Base-by-base conservation (phyloP, 2,113 vertebrate genomes). In the Lonchura striata region DNA sequence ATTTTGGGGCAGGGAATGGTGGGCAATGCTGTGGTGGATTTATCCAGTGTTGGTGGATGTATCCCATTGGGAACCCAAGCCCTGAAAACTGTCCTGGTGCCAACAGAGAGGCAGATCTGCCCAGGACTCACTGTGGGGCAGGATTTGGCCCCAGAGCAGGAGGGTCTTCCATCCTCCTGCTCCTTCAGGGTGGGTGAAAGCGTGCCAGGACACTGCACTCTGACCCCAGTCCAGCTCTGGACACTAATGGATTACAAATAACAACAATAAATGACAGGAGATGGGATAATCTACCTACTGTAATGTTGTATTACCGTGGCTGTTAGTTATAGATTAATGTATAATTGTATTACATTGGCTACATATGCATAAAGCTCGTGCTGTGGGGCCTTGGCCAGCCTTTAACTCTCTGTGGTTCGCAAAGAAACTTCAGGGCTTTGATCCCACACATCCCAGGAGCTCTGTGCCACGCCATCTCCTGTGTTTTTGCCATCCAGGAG, bases 301-400 rank as follows among this genome's bases (percentile, higher is more conserved):
- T 96, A 96, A 96, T 95, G 94, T 96, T 93, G 95, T 90, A 95
- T 95, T 97, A 88, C 88, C 87, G 25, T 93, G 95, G 78, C 94
- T 90, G 94, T 95, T 96, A 89, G 96, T 97, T 96, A 97, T 95
- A 94, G 94, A 96, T 95, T 96, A 96, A 96, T 95, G 94, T 84
- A 89, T 97, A 96, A 96, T 97, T 96, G 83, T 65, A 87, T 96
- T 97, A 96, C 69, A 16, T 87, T 86, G 82, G 83, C 94, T 94
- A 87, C 96, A 96, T 96, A 97, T 95, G 93, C 95, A 96, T 96
- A 92, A 92, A 66, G 64, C 93, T 86, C 44, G 7, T 94, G 93
- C 90, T 94, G 71, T 56, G 1, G 79, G 90, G 93, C 93, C 68
- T 74, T 63, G 66, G 82, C 52, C 79, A 49, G 61, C 85, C 90